Percentiles rank a stretch among this genome's conserved stretches.
These are phyloP conservation scores for Chelonus formosanus DNA, from an alignment of 2,888 invertebrate genomes.

Conservation along the genomic window DNA sequence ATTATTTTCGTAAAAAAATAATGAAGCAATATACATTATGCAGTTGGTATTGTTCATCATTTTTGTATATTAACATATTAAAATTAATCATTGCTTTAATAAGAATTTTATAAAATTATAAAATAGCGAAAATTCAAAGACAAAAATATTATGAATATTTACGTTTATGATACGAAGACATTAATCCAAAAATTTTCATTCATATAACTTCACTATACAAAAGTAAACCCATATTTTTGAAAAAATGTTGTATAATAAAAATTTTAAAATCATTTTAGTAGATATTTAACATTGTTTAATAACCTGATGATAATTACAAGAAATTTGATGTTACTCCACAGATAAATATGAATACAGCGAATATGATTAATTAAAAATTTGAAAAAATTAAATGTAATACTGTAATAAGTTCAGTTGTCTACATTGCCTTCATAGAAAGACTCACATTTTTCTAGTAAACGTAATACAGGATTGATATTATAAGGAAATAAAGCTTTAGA, in stretches of 20 bases:
- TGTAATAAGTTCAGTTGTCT: slow-evolving; percentile 70
- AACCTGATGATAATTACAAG: too few species aligned
- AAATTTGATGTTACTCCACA: not conserved
- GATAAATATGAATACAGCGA: not conserved
- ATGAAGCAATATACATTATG: slow-evolving; percentile 22
- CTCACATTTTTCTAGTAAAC: slow-evolving; percentile 84
- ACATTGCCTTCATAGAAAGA: slow-evolving; percentile 86
- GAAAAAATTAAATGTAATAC: slow-evolving; percentile 21
- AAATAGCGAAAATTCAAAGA: not conserved
- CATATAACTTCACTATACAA: too few species aligned
- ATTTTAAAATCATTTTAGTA: too few species aligned
- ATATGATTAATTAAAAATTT: not conserved
- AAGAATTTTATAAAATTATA: not conserved
- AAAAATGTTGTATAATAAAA: too few species aligned
- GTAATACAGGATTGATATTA: slow-evolving; percentile 87
- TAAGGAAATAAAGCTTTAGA: slow-evolving; percentile 87
- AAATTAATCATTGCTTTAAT: not conserved
- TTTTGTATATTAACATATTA: not conserved
- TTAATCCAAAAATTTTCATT: too few species aligned
- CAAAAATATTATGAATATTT: too few species aligned
- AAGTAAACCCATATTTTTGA: too few species aligned
- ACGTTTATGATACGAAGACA: too few species aligned
- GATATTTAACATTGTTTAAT: too few species aligned
- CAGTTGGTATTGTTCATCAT: slow-evolving; percentile 1
- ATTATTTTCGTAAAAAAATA: slow-evolving; percentile 12